Base-by-base conservation (phyloP, 2,797 vertebrate genomes). In the Sebastes baramenuke region DNA sequence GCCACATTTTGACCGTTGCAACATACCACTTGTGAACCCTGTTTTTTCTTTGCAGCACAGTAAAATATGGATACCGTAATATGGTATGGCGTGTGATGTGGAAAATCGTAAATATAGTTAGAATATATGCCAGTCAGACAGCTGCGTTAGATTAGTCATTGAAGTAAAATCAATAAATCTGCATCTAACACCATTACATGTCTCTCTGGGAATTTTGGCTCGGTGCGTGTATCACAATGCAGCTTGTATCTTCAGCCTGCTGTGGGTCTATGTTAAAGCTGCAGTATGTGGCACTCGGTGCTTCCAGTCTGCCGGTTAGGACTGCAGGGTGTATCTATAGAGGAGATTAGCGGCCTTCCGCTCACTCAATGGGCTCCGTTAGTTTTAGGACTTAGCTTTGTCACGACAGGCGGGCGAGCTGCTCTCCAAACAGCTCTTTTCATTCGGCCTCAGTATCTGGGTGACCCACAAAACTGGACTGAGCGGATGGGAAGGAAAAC, bases 341-440 rank as follows among this genome's bases (percentile, higher is more conserved):
- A 42, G 82, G 82, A 94, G 94, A 94, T 95, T 95, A 95, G 86
- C 6, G 61, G 71, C 80, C 89, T 94, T 94, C 94, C 92, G 92
- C 89, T 92, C 11, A 20, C 84, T 92, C 82, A 88, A 60, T 87
- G 77, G 82, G 65, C 81, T 82, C 36, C 61, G 88, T 92, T 91
- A 87, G 92, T 87, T 88, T 93, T 86, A 82, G 90, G 91, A 90
- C 73, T 93, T 89, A 90, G 64, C 74, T 78, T 87, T 94, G 92
- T 93, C 92, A 91, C 76, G 77, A 84, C 87, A 87, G 86, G 65
- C 88, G 52, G 80, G 76, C 54, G 16, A 60, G 77, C 27, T 75
- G 81, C 86, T 92, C 81, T 91, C 81, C 80, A 92, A 89, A 89
- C 89, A 88, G 55, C 67, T 81, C 80, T 86, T 77, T 77, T 77